Conservation (phyloP, 2,797 vertebrate species). For the Macrochelys suwanniensis region DNA sequence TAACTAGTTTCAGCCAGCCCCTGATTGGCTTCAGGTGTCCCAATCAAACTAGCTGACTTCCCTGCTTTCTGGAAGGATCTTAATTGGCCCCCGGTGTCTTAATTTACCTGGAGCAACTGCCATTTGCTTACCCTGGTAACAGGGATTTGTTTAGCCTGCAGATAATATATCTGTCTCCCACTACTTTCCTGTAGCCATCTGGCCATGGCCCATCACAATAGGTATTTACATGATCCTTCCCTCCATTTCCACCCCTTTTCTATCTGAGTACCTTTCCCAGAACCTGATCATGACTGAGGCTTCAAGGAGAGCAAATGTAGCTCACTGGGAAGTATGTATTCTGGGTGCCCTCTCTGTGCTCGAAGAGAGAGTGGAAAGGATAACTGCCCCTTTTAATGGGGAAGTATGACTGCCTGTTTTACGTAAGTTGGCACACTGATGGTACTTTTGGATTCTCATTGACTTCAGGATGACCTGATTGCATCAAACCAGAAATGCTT, state of each 20-base stretch:
- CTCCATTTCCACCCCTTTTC: not conserved
- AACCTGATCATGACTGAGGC: not conserved
- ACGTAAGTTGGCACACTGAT: not conserved
- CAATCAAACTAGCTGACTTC: no score
- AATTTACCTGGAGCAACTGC: no score
- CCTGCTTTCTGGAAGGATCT: no score
- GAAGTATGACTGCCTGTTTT: not conserved
- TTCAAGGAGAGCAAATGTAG: not conserved
- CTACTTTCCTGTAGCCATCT: no score
- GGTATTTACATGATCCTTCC: not conserved
- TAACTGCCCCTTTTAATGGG: no score
- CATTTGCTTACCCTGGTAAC: no score
- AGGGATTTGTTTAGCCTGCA: no score
- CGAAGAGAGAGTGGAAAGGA: not conserved
- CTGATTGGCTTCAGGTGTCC: no score
- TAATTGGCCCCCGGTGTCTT: no score
- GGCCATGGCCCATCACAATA: not conserved
- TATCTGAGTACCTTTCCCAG: not conserved
- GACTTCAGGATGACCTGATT: not conserved
- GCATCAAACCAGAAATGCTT: not conserved
- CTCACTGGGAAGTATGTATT: not conserved
- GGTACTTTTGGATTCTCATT: no score
- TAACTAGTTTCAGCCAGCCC: no score
- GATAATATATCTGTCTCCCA: no score
- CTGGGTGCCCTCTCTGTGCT: accelerated